Evolutionary conservation across 2,888 invertebrate genomes (phyloP).

Genomic region (Allacma fusca): DNA sequence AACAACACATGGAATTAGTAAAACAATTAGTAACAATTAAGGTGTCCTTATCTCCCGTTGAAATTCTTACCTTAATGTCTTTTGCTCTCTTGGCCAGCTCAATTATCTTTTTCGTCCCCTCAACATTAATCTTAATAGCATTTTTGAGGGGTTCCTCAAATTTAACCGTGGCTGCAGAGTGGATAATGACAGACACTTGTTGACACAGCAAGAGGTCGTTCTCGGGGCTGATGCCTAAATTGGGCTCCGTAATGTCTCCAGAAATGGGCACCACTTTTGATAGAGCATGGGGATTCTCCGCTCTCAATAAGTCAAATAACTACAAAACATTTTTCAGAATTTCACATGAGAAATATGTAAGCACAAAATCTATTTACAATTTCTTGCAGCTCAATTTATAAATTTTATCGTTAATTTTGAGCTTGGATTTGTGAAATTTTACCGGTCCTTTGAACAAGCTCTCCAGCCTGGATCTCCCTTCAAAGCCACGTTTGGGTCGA

Average conservation of each 20-base stretch:
- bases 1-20: background rate
- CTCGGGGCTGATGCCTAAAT: constrained; percentile 25
- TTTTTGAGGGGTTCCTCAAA: constrained; percentile 39
- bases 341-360: too few species aligned
- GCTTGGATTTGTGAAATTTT: too few species aligned
- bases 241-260: constrained; percentile 32
- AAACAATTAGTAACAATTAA: background rate
- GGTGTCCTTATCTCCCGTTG: too few species aligned
- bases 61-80: constrained; percentile 36
- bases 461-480: constrained; percentile 15
- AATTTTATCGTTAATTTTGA: too few species aligned
- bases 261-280: constrained; percentile 20
- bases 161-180: constrained; percentile 42
- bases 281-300: background rate
- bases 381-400: too few species aligned
- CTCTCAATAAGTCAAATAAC: too few species aligned
- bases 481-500: constrained; percentile 27
- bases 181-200: constrained; percentile 37
- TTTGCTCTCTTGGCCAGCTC: constrained; percentile 27
- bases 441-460: constrained; percentile 20
- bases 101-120: constrained; percentile 37
- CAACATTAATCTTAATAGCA: constrained; percentile 32
- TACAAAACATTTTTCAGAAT: too few species aligned
- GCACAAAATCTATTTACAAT: too few species aligned
- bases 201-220: constrained; percentile 15